These are phyloP conservation scores for Euclidia mi DNA, from an alignment of 2,888 invertebrate genomes.

Conservation along the genomic window DNA sequence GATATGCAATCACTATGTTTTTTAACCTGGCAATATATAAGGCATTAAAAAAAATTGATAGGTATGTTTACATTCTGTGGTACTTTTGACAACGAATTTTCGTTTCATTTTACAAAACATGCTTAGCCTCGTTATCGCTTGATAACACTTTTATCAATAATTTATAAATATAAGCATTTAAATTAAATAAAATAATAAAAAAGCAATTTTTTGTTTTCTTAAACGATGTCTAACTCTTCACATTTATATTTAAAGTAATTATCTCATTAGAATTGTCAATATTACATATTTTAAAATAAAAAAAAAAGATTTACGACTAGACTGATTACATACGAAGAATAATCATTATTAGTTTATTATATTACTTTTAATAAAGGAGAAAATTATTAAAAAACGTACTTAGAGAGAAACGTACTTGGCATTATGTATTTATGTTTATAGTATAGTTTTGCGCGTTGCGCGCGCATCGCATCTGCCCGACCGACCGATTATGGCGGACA, in stretches of 20 bases:
- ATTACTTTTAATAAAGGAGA: not conserved
- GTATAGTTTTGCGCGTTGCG: slow-evolving; percentile 88
- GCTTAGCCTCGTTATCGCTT: not conserved
- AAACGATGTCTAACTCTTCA: too few species aligned
- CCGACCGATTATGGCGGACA: slow-evolving; percentile 90
- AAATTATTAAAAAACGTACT: slow-evolving; percentile 18
- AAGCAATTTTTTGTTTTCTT: too few species aligned
- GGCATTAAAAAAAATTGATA: slow-evolving; percentile 26
- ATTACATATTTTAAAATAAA: too few species aligned
- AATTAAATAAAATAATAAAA: too few species aligned
- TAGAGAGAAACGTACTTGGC: slow-evolving; percentile 49
- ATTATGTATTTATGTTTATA: slow-evolving; percentile 83
- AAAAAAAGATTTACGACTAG: too few species aligned
- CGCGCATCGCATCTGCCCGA: slow-evolving; percentile 89
- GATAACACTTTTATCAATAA: not conserved
- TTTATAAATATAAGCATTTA: too few species aligned
- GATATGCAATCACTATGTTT: not conserved
- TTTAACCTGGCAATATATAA: slow-evolving; percentile 19
- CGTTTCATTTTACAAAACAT: slow-evolving; percentile 38
- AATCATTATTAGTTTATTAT: not conserved
- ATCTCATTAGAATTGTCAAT: too few species aligned
- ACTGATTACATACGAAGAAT: too few species aligned
- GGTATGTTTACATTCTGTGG: slow-evolving; percentile 51
- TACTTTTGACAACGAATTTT: slow-evolving; percentile 42
- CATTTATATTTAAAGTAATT: too few species aligned